These are phyloP conservation scores for Cantharis rustica DNA, from an alignment of 2,888 invertebrate species.

Conservation along the genomic window DNA sequence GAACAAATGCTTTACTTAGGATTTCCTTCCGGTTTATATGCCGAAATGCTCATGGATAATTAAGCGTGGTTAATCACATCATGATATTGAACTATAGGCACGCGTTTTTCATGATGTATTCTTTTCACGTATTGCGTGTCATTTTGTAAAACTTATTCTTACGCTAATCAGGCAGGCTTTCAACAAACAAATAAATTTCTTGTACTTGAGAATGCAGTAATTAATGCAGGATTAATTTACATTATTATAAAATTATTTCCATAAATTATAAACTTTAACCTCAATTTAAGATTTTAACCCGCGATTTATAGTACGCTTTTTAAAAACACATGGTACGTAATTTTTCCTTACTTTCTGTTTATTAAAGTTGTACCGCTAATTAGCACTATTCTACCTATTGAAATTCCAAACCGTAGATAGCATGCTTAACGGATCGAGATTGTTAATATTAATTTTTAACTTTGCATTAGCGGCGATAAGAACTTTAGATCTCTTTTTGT, in stretches of 20 bases:
- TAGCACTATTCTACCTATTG: too few relatives aligned
- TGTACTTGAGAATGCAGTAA: not conserved
- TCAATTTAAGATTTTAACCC: not conserved
- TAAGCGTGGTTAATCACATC: constrained; percentile 12
- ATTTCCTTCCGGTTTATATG: constrained; percentile 14
- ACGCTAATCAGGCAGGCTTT: not conserved
- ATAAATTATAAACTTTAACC: not conserved
- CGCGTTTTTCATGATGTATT: constrained; percentile 6
- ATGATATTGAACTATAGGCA: constrained; percentile 13
- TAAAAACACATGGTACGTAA: too few relatives aligned
- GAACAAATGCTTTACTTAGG: not conserved
- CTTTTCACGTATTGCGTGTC: constrained; percentile 12
- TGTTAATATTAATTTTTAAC: too few relatives aligned
- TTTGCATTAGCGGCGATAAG: too few relatives aligned
- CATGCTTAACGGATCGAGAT: too few relatives aligned
- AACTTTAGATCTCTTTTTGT: too few relatives aligned
- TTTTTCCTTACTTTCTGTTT: too few relatives aligned
- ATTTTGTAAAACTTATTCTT: not conserved
- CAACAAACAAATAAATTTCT: not conserved
- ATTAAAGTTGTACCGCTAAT: too few relatives aligned
- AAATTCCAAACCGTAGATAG: too few relatives aligned
- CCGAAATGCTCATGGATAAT: constrained; percentile 15
- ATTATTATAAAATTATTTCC: not conserved
- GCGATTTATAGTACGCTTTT: too few relatives aligned
- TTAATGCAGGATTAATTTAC: not conserved